phyloP scores from a whole-genome alignment of 2,113 vertebrate species.

The Misgurnus mizolepis region DNA sequence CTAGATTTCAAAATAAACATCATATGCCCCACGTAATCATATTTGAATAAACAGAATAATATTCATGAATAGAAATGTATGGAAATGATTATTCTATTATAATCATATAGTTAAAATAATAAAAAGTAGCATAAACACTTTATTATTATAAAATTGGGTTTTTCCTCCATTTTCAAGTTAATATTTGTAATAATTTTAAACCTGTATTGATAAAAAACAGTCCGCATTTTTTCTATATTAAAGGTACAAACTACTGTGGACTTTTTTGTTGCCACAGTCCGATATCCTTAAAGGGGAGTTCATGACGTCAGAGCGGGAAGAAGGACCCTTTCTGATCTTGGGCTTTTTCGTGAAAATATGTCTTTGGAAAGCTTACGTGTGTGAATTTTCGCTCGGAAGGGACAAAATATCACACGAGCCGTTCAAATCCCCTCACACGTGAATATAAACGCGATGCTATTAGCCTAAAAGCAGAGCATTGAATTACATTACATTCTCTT shows the following conservation, averaged over 20 bases:
- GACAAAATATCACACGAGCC: accelerated
- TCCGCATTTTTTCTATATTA: slow-evolving; percentile 61
- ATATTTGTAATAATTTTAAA: no score
- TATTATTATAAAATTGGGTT: no score
- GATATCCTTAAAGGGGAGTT: slow-evolving; percentile 79
- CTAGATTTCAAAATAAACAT: no score
- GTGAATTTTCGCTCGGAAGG: accelerated
- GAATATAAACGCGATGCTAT: accelerated
- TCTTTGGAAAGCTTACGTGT: slow-evolving; percentile 18
- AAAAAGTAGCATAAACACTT: no score
- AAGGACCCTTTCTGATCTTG: slow-evolving; percentile 72
- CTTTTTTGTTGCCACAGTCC: slow-evolving; percentile 66
- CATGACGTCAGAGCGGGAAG: slow-evolving; percentile 65
- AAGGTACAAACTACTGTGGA: slow-evolving; percentile 75
- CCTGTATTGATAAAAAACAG: neutral
- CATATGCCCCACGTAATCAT: no score
- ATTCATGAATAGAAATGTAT: neutral
- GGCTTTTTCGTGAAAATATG: slow-evolving; percentile 30
- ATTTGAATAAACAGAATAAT: neutral
- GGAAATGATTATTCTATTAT: no score
- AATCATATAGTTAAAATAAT: no score
- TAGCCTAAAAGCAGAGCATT: neutral
- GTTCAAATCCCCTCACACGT: neutral
- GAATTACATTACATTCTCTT: slow-evolving; percentile 60
- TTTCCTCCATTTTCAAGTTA: no score